Evolutionary conservation across 2,797 vertebrate genomes (phyloP).

Genomic region (Tapirus indicus): DNA sequence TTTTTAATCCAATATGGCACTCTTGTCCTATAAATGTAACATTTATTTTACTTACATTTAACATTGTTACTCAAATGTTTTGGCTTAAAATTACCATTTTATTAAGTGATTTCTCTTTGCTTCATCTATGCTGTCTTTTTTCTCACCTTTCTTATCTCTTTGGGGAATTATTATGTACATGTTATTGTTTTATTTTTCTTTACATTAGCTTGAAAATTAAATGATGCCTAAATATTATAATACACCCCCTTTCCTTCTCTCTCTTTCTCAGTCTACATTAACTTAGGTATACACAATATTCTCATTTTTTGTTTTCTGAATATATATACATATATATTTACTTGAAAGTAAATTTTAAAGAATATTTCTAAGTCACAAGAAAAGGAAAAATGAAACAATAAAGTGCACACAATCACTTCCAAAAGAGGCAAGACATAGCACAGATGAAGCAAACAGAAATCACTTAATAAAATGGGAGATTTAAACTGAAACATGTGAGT

Average conservation of each 20-base stretch:
- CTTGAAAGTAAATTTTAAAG: constrained; percentile 8
- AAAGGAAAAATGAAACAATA: background rate
- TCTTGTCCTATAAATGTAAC: background rate
- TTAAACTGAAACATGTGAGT: background rate
- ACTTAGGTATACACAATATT: background rate
- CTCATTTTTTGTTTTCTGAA: background rate
- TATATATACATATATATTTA: background rate
- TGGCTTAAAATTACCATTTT: background rate
- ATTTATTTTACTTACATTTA: background rate
- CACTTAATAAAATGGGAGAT: background rate
- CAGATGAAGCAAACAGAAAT: background rate
- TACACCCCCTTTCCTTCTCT: background rate
- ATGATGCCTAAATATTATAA: background rate
- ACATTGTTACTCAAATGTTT: background rate
- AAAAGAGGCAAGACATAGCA: background rate
- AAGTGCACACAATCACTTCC: background rate
- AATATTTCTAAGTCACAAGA: background rate
- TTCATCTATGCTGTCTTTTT: background rate
- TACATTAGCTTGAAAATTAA: constrained; percentile 7
- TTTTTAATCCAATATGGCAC: background rate
- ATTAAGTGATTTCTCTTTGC: background rate
- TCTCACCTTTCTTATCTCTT: background rate
- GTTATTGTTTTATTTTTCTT: background rate
- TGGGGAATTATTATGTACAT: background rate
- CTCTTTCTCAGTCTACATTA: background rate